Conservation (phyloP, 2,797 vertebrate species). For the Oceanodroma leucorhoa region DNA sequence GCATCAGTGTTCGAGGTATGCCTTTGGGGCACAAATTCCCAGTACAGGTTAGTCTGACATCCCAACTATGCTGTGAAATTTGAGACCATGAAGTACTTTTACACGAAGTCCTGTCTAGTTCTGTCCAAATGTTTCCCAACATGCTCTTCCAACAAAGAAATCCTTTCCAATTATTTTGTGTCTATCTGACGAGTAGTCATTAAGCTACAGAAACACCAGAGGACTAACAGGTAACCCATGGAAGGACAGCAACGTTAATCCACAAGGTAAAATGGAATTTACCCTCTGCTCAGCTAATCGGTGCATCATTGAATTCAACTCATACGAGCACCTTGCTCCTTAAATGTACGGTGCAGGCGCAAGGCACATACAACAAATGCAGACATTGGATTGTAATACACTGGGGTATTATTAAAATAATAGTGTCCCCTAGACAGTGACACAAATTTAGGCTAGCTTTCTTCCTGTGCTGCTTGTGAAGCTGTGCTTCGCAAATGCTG, state of each 20-base stretch:
- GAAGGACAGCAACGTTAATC: not conserved
- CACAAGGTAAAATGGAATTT: not conserved
- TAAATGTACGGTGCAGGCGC: not conserved
- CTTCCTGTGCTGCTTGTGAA: not conserved
- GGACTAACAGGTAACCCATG: not conserved
- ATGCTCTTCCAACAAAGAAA: not conserved
- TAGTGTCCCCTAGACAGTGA: not conserved
- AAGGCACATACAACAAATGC: not conserved
- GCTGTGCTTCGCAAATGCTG: not conserved
- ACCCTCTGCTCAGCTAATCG: not conserved
- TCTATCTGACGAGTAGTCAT: not conserved
- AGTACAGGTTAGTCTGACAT: not conserved
- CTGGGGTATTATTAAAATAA: not conserved
- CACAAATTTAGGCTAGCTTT: not conserved
- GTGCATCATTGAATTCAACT: not conserved
- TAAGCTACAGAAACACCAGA: not conserved
- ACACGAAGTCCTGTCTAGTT: not conserved
- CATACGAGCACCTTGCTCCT: not conserved
- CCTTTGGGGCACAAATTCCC: not conserved
- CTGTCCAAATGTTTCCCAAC: not conserved
- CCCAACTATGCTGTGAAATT: not conserved
- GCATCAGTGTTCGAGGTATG: not conserved
- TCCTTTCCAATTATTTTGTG: not conserved
- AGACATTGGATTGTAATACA: not conserved
- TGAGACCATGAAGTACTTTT: not conserved